Conservation (phyloP, 2,888 invertebrate species). For the Dysmachus trigonus region DNA sequence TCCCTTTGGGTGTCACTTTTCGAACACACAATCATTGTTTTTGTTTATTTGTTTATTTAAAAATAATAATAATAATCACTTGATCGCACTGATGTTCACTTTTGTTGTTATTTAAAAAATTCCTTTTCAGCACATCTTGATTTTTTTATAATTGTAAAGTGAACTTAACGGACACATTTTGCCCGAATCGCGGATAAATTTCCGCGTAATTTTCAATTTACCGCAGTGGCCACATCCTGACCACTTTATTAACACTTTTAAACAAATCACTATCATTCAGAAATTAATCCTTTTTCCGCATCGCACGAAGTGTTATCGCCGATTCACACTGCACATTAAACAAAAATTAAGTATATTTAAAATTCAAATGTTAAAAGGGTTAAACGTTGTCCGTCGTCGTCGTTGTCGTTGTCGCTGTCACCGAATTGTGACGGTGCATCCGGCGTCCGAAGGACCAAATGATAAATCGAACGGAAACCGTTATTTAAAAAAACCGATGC, state of each 20-base stretch:
- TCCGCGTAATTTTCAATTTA: background rate
- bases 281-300: constrained; percentile 4
- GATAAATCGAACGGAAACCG: constrained; percentile 11
- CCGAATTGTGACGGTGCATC: background rate
- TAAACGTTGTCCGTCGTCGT: no score
- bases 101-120: background rate
- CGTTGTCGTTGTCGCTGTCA: background rate
- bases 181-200: background rate
- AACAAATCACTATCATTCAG: background rate
- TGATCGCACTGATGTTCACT: background rate
- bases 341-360: background rate
- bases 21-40: background rate
- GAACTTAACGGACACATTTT: background rate
- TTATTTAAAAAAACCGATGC: background rate
- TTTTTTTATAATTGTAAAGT: background rate
- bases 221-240: background rate
- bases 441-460: background rate
- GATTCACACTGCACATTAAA: background rate
- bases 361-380: background rate
- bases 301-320: background rate
- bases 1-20: background rate
- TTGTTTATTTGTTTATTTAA: background rate
- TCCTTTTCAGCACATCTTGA: background rate
- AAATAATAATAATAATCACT: background rate
- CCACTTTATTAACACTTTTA: background rate